These are phyloP conservation scores for Homalodisca vitripennis DNA, from an alignment of 1,140 invertebrate species.

Conservation along the genomic window DNA sequence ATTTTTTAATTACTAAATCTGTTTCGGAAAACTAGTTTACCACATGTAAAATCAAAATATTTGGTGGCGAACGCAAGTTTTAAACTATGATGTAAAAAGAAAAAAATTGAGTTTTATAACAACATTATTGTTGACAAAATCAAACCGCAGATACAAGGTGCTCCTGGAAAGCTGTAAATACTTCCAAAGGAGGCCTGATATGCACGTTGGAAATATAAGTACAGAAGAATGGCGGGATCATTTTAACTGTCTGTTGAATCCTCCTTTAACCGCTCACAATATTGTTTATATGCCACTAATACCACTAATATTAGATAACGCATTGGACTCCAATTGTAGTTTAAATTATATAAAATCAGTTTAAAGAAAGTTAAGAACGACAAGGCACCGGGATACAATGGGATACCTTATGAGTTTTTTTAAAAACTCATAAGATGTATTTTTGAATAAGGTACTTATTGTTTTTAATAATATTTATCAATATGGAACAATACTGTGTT, in stretches of 20 bases:
- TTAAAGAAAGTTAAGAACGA: neutral
- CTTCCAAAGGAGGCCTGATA: neutral
- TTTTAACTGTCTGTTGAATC: too few species aligned
- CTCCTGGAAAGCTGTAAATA: neutral
- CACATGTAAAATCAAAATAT: neutral
- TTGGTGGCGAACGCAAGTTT: too few species aligned
- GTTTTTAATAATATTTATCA: too few species aligned
- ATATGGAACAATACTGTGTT: too few species aligned
- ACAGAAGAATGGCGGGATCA: too few species aligned
- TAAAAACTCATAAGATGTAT: conserved; percentile 27
- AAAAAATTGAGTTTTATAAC: neutral
- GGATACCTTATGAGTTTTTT: conserved; percentile 16
- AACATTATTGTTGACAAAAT: neutral
- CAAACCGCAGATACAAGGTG: neutral
- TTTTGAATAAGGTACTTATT: conserved; percentile 22
- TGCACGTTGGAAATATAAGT: neutral
- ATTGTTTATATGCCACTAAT: neutral
- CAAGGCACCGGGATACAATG: conserved; percentile 10
- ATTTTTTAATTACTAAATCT: neutral
- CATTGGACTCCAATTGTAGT: neutral
- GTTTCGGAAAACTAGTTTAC: too few species aligned
- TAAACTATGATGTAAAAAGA: neutral
- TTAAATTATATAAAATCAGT: neutral
- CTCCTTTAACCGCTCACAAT: neutral
- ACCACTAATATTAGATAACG: neutral